Evolutionary conservation across 2,797 vertebrate genomes (phyloP).

Genomic region (Loriculus beryllinus): DNA sequence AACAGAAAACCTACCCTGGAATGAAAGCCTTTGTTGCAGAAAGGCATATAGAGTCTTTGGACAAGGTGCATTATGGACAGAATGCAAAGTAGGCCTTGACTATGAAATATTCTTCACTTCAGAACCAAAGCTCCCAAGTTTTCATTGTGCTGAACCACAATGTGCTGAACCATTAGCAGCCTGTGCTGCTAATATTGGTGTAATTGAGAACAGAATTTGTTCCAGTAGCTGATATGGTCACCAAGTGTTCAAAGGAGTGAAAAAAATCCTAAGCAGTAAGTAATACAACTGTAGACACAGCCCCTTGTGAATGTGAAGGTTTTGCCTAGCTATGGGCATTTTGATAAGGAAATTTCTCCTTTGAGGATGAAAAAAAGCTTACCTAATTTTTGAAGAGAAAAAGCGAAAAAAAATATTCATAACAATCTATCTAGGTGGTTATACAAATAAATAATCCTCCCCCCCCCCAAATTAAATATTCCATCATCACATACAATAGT

Average conservation of each 20-base stretch:
- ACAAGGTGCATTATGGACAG: background rate
- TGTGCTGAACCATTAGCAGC: background rate
- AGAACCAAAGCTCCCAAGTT: background rate
- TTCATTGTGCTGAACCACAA: background rate
- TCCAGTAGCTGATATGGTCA: background rate
- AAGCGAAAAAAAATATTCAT: background rate
- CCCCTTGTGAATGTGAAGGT: background rate
- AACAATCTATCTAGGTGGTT: background rate
- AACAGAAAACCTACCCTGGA: background rate
- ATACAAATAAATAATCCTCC: background rate
- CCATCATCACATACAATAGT: background rate
- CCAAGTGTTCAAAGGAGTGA: background rate
- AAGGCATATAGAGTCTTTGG: background rate
- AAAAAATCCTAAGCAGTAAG: background rate
- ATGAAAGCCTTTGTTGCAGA: background rate
- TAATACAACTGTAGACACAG: background rate
- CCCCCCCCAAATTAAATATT: fast-evolving
- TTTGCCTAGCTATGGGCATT: background rate
- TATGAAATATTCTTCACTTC: background rate
- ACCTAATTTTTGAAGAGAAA: background rate
- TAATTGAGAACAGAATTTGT: background rate
- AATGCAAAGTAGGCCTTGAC: background rate
- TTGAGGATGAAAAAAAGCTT: background rate
- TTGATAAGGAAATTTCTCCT: background rate
- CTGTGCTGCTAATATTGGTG: background rate